Percentiles rank a stretch among this genome's conserved stretches.
These are phyloP conservation scores for Lucifuga dentata DNA, from an alignment of 2,113 vertebrate genomes.

Conservation along the genomic window DNA sequence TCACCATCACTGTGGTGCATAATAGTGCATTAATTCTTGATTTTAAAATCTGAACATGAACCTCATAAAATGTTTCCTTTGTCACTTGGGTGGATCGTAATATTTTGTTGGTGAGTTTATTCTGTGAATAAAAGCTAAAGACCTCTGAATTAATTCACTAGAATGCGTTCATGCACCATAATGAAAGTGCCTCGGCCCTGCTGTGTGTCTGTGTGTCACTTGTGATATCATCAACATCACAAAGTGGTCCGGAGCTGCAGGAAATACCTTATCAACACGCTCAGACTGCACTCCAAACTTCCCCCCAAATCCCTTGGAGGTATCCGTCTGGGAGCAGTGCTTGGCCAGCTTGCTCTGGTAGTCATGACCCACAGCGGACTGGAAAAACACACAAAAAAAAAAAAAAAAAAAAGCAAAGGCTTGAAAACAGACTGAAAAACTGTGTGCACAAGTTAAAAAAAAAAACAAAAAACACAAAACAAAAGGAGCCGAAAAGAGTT, in stretches of 20 bases:
- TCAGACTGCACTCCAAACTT: conserved; percentile 95
- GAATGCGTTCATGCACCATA: no score
- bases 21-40: no score
- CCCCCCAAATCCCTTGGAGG: conserved; percentile 93
- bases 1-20: no score
- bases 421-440: background rate
- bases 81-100: no score
- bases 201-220: no score
- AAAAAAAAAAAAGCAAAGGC: background rate
- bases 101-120: no score
- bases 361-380: conserved; percentile 97
- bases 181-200: no score
- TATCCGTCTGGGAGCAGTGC: conserved; percentile 96
- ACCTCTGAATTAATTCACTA: no score
- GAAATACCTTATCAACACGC: conserved; percentile 92
- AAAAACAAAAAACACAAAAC: conserved; percentile 15
- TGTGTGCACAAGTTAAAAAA: conserved; percentile 11
- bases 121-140: no score
- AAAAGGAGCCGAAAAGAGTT: background rate
- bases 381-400: conserved; percentile 24
- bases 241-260: background rate
- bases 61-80: no score
- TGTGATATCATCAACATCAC: no score
- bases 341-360: conserved; percentile 93
- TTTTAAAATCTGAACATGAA: no score